These are phyloP conservation scores for Phrynocephalus forsythii DNA, from an alignment of 2,797 vertebrate genomes.

Conservation along the genomic window DNA sequence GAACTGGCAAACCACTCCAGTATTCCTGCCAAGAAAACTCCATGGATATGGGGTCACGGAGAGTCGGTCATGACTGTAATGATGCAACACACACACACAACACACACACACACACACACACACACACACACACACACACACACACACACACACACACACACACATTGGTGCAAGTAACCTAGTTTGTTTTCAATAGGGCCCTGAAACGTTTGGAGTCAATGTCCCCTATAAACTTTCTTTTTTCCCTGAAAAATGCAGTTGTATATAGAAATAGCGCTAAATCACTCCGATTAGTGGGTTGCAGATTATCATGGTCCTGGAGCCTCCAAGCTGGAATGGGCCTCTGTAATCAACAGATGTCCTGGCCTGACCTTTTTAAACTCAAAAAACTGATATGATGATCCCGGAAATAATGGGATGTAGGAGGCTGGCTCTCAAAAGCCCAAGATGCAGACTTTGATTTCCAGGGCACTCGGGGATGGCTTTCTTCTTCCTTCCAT, in stretches of 20 bases:
- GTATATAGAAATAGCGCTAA: neutral
- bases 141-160: neutral
- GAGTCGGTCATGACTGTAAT: no score
- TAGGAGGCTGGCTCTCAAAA: neutral
- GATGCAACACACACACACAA: neutral
- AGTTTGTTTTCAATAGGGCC: neutral
- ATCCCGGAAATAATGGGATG: neutral
- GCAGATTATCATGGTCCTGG: neutral
- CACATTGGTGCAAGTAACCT: no score
- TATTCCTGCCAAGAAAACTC: no score
- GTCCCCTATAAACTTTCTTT: neutral
- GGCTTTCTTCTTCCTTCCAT: conserved; percentile 16
- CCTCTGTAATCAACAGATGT: neutral
- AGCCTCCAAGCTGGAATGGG: neutral
- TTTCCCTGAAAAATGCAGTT: neutral
- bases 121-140: neutral
- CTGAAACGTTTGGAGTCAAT: neutral
- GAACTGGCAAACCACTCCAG: no score
- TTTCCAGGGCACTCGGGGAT: neutral
- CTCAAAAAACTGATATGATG: neutral
- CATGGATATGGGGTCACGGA: no score
- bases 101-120: neutral
- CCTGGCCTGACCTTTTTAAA: neutral
- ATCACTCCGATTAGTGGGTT: neutral
- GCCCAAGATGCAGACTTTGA: neutral